A percentile compares a stretch with the other conserved stretches of the same genome.
Evolutionary conservation across 2,113 vertebrate species (phyloP).

Genomic region (Rhodinocichla rosea): DNA sequence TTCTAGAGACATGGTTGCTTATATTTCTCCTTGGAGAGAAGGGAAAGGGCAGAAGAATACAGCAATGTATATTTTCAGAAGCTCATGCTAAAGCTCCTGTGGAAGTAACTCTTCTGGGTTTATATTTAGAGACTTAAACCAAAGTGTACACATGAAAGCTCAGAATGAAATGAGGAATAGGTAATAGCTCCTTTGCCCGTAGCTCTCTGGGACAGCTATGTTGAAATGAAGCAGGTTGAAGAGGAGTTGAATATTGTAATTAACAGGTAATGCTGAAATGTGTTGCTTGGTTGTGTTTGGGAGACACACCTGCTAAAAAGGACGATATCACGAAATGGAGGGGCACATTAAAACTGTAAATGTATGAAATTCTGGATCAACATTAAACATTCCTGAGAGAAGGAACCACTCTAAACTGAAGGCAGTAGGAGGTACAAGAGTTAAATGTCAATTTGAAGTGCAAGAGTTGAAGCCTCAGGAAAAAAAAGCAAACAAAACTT

Average conservation of each 20-base stretch:
- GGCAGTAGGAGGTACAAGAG: not conserved
- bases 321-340: not conserved
- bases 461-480: not conserved
- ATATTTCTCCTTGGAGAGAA: not conserved
- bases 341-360: not conserved
- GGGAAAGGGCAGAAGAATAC: not conserved
- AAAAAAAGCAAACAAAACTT: not conserved
- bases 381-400: not conserved
- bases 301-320: not conserved
- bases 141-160: not conserved
- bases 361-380: not conserved
- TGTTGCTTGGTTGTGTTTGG: not conserved
- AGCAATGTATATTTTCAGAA: not conserved
- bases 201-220: not conserved
- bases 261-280: not conserved
- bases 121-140: not conserved
- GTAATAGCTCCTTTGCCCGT: not conserved
- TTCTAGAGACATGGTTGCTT: not conserved
- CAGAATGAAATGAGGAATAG: not conserved
- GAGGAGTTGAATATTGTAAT: not conserved
- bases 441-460: not conserved
- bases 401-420: not conserved
- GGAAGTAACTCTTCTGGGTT: not conserved
- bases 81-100: not conserved
- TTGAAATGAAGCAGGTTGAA: not conserved